Evolutionary conservation across 2,113 vertebrate species (phyloP).

Genomic region (Trogon surrucura): DNA sequence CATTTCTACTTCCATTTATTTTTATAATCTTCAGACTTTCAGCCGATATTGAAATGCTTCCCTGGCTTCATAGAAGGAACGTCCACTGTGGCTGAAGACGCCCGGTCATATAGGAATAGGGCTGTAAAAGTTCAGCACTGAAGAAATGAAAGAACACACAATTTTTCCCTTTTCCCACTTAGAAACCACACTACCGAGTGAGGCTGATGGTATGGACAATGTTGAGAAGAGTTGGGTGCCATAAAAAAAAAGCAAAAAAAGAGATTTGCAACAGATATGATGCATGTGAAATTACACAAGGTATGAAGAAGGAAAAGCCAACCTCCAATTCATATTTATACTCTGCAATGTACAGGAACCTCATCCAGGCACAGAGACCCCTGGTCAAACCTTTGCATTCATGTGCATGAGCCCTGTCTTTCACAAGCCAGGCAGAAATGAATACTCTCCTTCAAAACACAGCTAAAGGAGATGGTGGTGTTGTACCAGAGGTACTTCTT

Average conservation of each 20-base stretch:
- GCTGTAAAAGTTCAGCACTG: neutral
- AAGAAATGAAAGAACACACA: neutral
- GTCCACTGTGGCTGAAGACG: neutral
- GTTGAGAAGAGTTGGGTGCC: neutral
- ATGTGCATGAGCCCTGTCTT: neutral
- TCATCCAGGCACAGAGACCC: accelerated
- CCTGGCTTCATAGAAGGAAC: neutral
- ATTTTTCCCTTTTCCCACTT: neutral
- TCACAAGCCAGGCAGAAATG: neutral
- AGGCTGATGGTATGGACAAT: neutral
- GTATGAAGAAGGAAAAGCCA: neutral
- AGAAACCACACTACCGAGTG: neutral
- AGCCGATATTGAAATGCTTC: neutral
- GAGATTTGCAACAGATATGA: neutral
- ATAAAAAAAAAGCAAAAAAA: neutral
- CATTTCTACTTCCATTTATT: neutral
- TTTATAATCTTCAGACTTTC: neutral
- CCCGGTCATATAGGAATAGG: neutral
- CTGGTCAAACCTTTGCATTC: neutral
- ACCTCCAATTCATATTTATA: neutral
- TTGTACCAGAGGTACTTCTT: neutral
- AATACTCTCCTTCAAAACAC: neutral
- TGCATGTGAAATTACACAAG: neutral
- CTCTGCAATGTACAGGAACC: neutral
- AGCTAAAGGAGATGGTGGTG: neutral